Evolutionary conservation across 2,797 vertebrate species (phyloP), one percentile per base, ranked within the genome.

Genomic region (Siniperca undulata): DNA sequence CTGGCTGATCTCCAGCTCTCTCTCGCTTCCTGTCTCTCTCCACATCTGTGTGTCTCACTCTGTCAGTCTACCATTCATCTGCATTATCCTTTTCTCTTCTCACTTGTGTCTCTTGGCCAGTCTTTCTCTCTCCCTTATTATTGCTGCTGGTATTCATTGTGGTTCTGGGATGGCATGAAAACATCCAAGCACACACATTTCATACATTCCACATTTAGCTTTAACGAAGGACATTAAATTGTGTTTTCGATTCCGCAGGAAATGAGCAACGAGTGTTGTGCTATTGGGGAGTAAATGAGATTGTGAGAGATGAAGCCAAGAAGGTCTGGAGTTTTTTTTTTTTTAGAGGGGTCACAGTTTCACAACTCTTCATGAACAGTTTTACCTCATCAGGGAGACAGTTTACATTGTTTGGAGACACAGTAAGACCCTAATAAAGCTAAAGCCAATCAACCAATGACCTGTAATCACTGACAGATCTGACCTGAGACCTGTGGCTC

Each of bases 141-240:
- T 77, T 44, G 58, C 55, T 67, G 62, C 69, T 75, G 75, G 64
- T 72, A 50, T 78, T 80, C 59, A 2, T 46, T 83, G 84, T 19
- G 78, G 77, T 87, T 88, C 19, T 65, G 9, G 66, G 14, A 69
- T 34, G 70, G 68, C 59, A 82, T 60, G 40, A 59, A 81, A 87
- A 71, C 62, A 87, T 50, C 36, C 50, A 42, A 20, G 12, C 38
- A 59, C 64, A 73, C 73, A 64, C 74, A 78, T 75, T 70, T 36
- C 77, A 82, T 52, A 72, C 84, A 77, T 89, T 89, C 82, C 82
- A 46, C 81, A 44, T 83, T 78, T 40, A 77, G 62, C 73, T 44
- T 68, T 90, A 86, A 89, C 5, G 46, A 87, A 81, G 70, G 59
- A 74, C 88, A 87, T 89, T 76, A 86, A 89, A 85, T 59, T 6